Base-by-base conservation (phyloP, 2,888 invertebrate species). In the Acheta domesticus region DNA sequence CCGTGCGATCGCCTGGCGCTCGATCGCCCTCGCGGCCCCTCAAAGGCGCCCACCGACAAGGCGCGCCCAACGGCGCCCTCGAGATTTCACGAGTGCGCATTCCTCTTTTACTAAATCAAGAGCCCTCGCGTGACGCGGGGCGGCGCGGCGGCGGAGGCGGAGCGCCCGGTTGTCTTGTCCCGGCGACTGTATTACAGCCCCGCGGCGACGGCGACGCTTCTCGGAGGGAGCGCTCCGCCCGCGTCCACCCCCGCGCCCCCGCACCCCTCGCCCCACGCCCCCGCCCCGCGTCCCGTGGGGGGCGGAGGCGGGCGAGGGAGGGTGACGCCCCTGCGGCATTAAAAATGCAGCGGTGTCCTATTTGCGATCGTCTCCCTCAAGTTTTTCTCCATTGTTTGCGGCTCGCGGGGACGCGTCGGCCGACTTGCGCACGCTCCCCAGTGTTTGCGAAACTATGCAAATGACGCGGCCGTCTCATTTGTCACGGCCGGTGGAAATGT, bases 1-100 rank as follows among this genome's bases (percentile, higher is more conserved):
- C 49, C 77, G 49, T 20, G 77, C 77, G 77, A 77, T 49, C 77
- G 77, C 36, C 21, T 14, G 77, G 11, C 48, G n/a, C 49, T 21
- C 77, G 77, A 21, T 50, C 62, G 62, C n/a, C 62, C n/a, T n/a
- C 62, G 76, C 76, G 76, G 36, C 76, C 48, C 36, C n/a, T 48
- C 48, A n/a, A 16, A 48, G 21, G 16, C 49, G 49, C 49, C 49
- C 16, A 50, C 12, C 77, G 77, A 16, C 2, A 36, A 36, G 12
- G n/a, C 62, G 62, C 62, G 14, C 62, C n/a, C 62, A 62, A 62
- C 62, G 62, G 14, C 62, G 16, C 62, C n/a, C 62, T 62, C 16
- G 62, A 62, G 62, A 62, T 62, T 62, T 62, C 62, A 62, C 16
- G n/a, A 62, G 62, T 62, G 62, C 62, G 62, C 62, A 62, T 62